Evolutionary conservation across 1,140 invertebrate genomes (phyloP).

Genomic region (Drosophila oshimai): DNA sequence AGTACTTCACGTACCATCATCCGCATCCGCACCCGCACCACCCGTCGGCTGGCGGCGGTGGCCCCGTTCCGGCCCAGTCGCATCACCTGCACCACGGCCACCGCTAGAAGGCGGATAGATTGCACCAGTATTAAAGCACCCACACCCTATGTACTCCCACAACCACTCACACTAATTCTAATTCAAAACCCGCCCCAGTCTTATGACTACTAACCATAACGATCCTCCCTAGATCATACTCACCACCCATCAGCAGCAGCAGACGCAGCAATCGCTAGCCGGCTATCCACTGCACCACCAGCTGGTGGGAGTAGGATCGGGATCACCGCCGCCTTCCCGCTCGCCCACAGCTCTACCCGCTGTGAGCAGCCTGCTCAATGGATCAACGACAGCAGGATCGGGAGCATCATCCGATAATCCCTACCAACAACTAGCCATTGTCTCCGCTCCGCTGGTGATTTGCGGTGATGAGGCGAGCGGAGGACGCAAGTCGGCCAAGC

Average conservation of each 20-base stretch:
- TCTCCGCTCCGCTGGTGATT: constrained; percentile 60
- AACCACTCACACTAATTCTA: constrained; percentile 17
- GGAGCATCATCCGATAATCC: constrained; percentile 16
- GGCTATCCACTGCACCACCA: constrained; percentile 54
- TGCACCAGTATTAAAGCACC: constrained; percentile 50
- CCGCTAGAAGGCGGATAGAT: constrained; percentile 65
- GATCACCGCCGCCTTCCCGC: constrained; percentile 46
- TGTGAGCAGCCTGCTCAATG: constrained; percentile 55
- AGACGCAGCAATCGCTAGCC: constrained; percentile 42
- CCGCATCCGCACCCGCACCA: constrained; percentile 64
- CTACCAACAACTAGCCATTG: constrained; percentile 71
- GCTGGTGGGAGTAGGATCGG: constrained; percentile 34
- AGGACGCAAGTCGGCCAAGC: constrained; percentile 53
- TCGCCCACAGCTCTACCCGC: constrained; percentile 59
- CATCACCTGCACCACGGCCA: constrained; percentile 70
- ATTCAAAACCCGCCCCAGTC: constrained; percentile 20
- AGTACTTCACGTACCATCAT: constrained; percentile 82
- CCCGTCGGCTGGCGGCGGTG: constrained; percentile 46
- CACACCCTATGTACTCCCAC: constrained; percentile 35
- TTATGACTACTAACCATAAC: constrained; percentile 64
- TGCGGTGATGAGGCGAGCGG: constrained; percentile 46
- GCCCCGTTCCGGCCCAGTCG: constrained; percentile 46
- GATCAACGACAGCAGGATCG: background rate
- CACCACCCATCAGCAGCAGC: constrained; percentile 64
- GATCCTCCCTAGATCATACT: constrained; percentile 72